Evolutionary conservation across 1,140 invertebrate genomes (phyloP).

Genomic region (Drosophila ambigua): DNA sequence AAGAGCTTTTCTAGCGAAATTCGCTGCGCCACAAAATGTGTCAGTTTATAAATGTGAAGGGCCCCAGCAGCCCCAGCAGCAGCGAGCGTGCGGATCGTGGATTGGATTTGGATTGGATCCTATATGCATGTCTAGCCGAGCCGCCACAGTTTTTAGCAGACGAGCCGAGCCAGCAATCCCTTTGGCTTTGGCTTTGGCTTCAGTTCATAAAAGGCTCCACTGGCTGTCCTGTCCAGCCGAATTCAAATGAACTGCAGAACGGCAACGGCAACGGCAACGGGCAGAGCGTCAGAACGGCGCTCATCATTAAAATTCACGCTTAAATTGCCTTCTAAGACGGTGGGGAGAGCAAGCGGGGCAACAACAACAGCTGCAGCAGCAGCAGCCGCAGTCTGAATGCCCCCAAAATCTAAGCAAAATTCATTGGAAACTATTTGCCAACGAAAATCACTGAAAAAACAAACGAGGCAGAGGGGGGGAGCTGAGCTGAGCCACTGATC

Average conservation of each 20-base stretch:
- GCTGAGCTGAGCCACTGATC: background rate
- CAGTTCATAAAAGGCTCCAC: slow-evolving; percentile 46
- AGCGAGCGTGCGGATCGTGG: background rate
- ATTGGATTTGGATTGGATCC: no score
- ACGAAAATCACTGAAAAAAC: slow-evolving; percentile 29
- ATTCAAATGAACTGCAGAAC: slow-evolving; percentile 79
- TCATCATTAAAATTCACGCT: slow-evolving; percentile 81
- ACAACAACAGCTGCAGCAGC: slow-evolving; percentile 42
- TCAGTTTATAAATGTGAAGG: slow-evolving; percentile 67
- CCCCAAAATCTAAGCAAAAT: slow-evolving; percentile 70
- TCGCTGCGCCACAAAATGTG: slow-evolving; percentile 67
- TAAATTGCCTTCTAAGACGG: slow-evolving; percentile 66
- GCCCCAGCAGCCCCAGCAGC: background rate
- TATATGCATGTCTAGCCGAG: slow-evolving; percentile 64
- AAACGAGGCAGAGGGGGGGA: slow-evolving; percentile 1
- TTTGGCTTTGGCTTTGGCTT: background rate
- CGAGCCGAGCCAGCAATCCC: no score
- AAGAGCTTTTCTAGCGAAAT: slow-evolving; percentile 70
- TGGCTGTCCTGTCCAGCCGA: slow-evolving; percentile 5
- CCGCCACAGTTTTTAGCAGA: slow-evolving; percentile 11
- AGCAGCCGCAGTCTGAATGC: slow-evolving; percentile 3
- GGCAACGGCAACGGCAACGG: slow-evolving; percentile 3
- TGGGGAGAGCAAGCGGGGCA: background rate
- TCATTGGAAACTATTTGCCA: slow-evolving; percentile 83
- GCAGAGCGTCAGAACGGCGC: slow-evolving; percentile 35